Conservation (phyloP, 2,113 vertebrate genomes). For the Plecotus auritus region DNA sequence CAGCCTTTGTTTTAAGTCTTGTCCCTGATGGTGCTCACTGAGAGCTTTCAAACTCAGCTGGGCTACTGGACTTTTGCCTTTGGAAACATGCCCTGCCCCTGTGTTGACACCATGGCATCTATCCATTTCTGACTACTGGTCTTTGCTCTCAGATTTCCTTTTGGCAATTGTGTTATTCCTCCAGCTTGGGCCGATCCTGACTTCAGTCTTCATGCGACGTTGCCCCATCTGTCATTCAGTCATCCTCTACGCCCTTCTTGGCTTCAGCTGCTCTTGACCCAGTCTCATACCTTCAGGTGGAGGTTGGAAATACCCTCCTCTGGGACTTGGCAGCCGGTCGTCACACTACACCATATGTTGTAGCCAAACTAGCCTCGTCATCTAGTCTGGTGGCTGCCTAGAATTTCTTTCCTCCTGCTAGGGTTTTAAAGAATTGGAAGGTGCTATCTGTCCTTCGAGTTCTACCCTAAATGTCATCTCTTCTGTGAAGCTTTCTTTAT, state of each 20-base stretch:
- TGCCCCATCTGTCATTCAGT: constrained; percentile 24
- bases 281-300: background rate
- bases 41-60: background rate
- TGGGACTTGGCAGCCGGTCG: background rate
- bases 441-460: background rate
- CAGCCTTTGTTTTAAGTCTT: background rate
- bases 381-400: background rate
- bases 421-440: background rate
- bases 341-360: background rate
- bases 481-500: background rate
- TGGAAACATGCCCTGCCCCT: constrained; percentile 28
- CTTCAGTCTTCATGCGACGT: background rate
- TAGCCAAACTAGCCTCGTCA: background rate
- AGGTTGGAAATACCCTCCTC: background rate
- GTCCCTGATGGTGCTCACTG: background rate
- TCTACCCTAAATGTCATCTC: background rate
- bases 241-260: background rate
- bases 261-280: background rate
- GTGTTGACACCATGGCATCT: constrained; percentile 28
- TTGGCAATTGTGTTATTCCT: background rate
- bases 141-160: constrained; percentile 57
- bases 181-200: background rate
- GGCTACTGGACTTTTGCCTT: constrained; percentile 2
- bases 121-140: constrained; percentile 37
- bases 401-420: background rate